Evolutionary conservation across 2,113 vertebrate species (phyloP).

Genomic region (Cyprinodon tularosa): DNA sequence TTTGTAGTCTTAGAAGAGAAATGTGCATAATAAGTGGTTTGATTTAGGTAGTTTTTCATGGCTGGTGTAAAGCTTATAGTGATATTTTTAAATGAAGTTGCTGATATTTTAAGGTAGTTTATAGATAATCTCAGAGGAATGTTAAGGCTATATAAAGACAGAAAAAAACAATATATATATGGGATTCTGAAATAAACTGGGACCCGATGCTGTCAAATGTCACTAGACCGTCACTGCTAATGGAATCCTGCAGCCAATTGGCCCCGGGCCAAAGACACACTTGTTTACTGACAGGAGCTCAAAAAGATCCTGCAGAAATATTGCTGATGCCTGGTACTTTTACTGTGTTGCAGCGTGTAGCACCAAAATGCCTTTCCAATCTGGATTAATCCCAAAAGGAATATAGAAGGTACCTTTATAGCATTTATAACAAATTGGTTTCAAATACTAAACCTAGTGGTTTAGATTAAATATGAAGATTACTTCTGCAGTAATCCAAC

Average conservation of each 20-base stretch:
- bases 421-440: no score
- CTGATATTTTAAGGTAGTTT: neutral
- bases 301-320: neutral
- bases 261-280: conserved; percentile 22
- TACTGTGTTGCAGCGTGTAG: no score
- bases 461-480: no score
- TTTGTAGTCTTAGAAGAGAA: neutral
- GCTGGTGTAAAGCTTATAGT: neutral
- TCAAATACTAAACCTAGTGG: no score
- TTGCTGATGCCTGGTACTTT: neutral
- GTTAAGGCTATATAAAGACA: neutral
- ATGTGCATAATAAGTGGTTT: neutral
- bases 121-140: neutral
- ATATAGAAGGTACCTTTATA: no score
- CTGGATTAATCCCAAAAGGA: no score
- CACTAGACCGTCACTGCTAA: conserved; percentile 35
- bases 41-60: neutral
- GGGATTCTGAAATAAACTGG: conserved; percentile 51
- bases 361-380: neutral
- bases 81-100: neutral
- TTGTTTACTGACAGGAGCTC: conserved; percentile 19
- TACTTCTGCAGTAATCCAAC: no score
- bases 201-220: conserved; percentile 46
- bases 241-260: conserved; percentile 53
- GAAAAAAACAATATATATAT: conserved; percentile 17